A percentile compares a stretch with the other conserved stretches of the same genome.
Evolutionary conservation across 2,797 vertebrate genomes (phyloP).

Genomic region (Rhynchonycteris naso): DNA sequence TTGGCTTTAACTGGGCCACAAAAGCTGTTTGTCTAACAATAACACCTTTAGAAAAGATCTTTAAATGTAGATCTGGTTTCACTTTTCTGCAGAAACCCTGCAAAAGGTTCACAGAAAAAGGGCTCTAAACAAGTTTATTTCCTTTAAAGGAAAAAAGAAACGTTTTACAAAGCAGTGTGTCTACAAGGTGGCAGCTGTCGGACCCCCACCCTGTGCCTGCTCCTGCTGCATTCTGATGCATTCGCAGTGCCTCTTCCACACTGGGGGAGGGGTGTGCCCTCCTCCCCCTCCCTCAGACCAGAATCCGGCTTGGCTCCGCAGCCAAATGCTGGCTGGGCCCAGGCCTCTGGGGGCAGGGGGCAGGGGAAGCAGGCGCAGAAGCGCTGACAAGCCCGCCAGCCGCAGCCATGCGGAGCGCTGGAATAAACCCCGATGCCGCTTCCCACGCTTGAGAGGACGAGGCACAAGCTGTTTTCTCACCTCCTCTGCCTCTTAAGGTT

Average conservation of each 20-base stretch:
- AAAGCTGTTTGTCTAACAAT: constrained; percentile 63
- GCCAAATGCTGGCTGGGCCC: constrained; percentile 37
- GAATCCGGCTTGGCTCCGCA: constrained; percentile 13
- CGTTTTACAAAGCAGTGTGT: constrained; percentile 16
- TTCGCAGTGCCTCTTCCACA: constrained; percentile 47
- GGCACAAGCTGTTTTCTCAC: constrained; percentile 59
- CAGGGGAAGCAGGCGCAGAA: constrained; percentile 30
- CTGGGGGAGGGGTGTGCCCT: not conserved
- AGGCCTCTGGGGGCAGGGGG: constrained; percentile 30
- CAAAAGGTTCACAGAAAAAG: constrained; percentile 21
- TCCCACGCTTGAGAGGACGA: constrained; percentile 78
- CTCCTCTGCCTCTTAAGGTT: constrained; percentile 76
- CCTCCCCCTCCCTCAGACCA: not conserved
- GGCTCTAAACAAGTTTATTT: constrained; percentile 9
- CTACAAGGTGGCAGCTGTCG: constrained; percentile 41
- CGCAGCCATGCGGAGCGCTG: constrained; percentile 67
- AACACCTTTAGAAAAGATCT: constrained; percentile 59
- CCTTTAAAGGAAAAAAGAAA: constrained; percentile 23
- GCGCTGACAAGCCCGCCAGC: constrained; percentile 70
- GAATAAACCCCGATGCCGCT: constrained; percentile 67
- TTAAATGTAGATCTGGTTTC: constrained; percentile 68
- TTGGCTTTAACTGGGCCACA: constrained; percentile 59
- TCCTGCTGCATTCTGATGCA: not conserved
- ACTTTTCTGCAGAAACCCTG: constrained; percentile 42
- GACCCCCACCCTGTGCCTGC: not conserved